Base-by-base conservation (phyloP, 2,888 invertebrate genomes). In the Dilophus febrilis region DNA sequence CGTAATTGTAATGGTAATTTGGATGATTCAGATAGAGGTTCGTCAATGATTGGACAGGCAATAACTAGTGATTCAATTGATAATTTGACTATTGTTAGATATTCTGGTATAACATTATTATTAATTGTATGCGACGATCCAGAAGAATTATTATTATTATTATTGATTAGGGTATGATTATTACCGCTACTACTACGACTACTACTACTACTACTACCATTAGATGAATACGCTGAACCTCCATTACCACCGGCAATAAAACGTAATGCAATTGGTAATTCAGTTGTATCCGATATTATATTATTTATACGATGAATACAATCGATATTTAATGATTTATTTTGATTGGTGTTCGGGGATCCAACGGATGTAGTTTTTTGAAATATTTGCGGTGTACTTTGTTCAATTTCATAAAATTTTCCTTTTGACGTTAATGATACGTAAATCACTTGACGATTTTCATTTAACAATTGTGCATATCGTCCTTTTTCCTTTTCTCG, bases 401-500 rank as follows among this genome's bases (percentile, higher is more conserved):
- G 77, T 64, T 68, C 66, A 29, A 72, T 71, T 48, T 72, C 71
- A 58, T 77, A 82, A 58, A 81, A 73, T 58, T 79, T 77, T 33
- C 81, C 81, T 56, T 79, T 77, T 39, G 78, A 76, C 50, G 77
- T 72, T 53, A 82, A 68, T 19, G 81, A 78, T 48, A 80, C 76
- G 60, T 77, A 81, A 48, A 80, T 72, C 70, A 70, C 48, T 46
- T 79, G 79, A 50, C 78, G 75, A 55, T 73, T 77, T 46, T 78
- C 77, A 56, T 77, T 77, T 50, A 80, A 67, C 45, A 80, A 67
- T 56, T 81, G 80, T 17, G 79, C 79, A 56, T 80, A 81, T 53
- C 79, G 64, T 48, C 68, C 57, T 55, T 67, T 59, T 51, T 68
- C 58, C 55, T 59, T 52, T 50, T 63, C 56, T 2, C 61, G 51